Evolutionary conservation across 2,797 vertebrate genomes (phyloP), one percentile per base, ranked within the genome.

Genomic region (Amphiprion clarkii): DNA sequence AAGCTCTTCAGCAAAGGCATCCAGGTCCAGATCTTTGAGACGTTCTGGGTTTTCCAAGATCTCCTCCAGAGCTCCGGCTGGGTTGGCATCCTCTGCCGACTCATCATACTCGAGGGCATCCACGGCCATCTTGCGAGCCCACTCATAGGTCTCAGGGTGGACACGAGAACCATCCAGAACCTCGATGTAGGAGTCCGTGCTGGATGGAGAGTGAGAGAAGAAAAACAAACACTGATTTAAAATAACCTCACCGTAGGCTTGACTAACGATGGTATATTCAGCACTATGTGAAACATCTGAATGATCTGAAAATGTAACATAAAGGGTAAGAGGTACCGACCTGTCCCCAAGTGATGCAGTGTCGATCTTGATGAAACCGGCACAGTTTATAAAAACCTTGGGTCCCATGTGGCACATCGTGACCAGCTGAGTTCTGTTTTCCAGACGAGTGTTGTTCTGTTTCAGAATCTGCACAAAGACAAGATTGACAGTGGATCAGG

Each of bases 361-460:
- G 94, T 99, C 98, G 0, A 99, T 99, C 92, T 99, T 99, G 92
- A 99, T 99, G 91, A 99, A 99, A 76, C 98, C 98, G 8, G 98
- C 98, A 49, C 98, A 99, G 93, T 99, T 99, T 87, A 99, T 99
- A 74, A 99, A 99, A 86, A 99, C 98, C 86, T 99, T 99, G 66
- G 98, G 98, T 72, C 98, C 98, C 98, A 99, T 99, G 93, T 99
- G 98, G 87, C 98, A 99, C 98, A 99, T 98, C 0, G 98, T 99
- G 81, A 99, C 98, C 54, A 99, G 94, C 90, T 99, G 98, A 6
- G 98, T 99, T 81, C 98, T 94, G 94, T 99, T 99, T 91, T 99
- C 98, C 63, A 99, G 93, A 27, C 98, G 96, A 0, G 97, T 99
- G 91, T 99, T 99, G 92, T 99, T 99, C 87, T 99, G 98, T 87